Evolutionary conservation across 1,140 invertebrate species (phyloP), one percentile per base, ranked within the genome.

Genomic region (Drosophila tani): DNA sequence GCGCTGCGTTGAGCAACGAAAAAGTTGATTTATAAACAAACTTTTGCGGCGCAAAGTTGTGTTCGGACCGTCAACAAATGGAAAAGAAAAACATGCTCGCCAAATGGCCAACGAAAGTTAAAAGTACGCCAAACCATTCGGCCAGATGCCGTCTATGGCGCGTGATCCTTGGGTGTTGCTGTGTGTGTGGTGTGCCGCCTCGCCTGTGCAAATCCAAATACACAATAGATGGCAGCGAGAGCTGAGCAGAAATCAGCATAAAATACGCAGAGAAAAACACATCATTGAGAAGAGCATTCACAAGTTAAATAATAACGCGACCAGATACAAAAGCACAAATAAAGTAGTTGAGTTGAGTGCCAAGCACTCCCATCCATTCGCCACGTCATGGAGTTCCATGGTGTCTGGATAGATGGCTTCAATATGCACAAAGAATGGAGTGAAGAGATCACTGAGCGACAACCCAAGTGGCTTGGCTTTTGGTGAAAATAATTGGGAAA

Each of bases 21-120:
- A 86, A 82, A 87, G 79, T 79, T 86, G 82, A 87, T 86, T 86
- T 87, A 87, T 87, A 86, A 86, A 87, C 80, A 87, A 86, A 86
- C 82, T 86, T 86, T 59, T 86, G 83, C 66, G 63, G 66, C 79
- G 75, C 65, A 67, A 87, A 86, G 66, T 82, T 86, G 53, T 79
- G 70, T 75, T 79, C 75, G 75, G 73, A 73, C 79, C 75, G 59
- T 79, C 75, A 86, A 75, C 79, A 86, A 85, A 86, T 81, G 73
- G 29, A 58, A 63, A 75, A 79, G 65, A 76, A 65, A 81, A 76
- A 53, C 78, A 77, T 76, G 56, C 79, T 70, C 60, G 49, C 66
- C 73, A 86, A 86, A 86, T 87, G 83, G 75, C 79, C 79, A 87
- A 69, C 66, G 46, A 82, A 85, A 86, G 79, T 79, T 85, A 79